These are phyloP conservation scores for Suillia variegata DNA, from an alignment of 2,888 invertebrate genomes.

Conservation along the genomic window DNA sequence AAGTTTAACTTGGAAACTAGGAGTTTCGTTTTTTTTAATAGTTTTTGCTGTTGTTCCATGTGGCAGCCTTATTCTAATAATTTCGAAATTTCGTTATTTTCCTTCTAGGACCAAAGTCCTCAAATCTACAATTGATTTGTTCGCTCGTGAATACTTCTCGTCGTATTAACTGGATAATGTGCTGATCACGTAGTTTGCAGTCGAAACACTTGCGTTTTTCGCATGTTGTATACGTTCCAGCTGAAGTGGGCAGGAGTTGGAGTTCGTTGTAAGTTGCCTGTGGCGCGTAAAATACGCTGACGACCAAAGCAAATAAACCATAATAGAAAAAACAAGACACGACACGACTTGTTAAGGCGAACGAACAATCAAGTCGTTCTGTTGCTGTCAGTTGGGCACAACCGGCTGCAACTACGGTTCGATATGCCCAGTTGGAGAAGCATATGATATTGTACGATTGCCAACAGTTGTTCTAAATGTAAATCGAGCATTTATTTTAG, in stretches of 20 bases:
- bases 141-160: neutral
- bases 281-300: neutral
- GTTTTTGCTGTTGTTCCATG: no score
- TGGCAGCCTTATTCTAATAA: no score
- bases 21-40: no score
- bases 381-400: neutral
- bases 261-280: neutral
- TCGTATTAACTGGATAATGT: neutral
- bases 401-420: neutral
- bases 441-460: neutral
- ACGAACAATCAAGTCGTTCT: conserved; percentile 3
- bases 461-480: neutral
- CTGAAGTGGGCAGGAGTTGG: neutral
- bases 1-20: no score
- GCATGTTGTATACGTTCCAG: neutral
- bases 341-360: neutral
- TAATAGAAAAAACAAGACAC: neutral
- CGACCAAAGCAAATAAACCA: neutral
- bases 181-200: neutral
- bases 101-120: no score
- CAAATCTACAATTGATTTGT: neutral
- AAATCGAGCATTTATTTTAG: neutral
- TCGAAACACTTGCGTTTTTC: conserved; percentile 4
- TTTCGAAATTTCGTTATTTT: no score
- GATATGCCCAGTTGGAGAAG: no score